Percentiles rank a stretch among this genome's conserved stretches.
Evolutionary conservation across 2,888 invertebrate genomes (phyloP).

Genomic region (Pollenia angustigena): DNA sequence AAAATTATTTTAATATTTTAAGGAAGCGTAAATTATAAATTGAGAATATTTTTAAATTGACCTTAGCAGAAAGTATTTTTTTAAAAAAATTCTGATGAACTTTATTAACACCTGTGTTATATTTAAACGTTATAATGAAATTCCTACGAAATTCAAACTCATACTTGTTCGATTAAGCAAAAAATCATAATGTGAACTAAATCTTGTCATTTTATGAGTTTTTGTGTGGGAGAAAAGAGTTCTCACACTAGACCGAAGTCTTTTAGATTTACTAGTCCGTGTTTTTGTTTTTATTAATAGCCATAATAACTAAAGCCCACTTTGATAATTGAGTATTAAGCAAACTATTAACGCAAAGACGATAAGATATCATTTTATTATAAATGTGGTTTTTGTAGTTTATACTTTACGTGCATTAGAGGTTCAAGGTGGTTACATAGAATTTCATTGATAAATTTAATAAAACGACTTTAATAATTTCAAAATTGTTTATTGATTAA

Average conservation of each 20-base stretch:
- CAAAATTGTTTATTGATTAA: background rate
- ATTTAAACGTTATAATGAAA: too few species aligned
- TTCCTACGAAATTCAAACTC: too few species aligned
- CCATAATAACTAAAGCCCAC: background rate
- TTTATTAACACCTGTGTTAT: too few species aligned
- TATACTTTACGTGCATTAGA: background rate
- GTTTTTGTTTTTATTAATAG: too few species aligned
- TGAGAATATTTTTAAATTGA: background rate
- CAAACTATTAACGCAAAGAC: background rate
- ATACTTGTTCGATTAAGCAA: too few species aligned
- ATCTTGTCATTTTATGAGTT: too few species aligned
- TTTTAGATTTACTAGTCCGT: too few species aligned
- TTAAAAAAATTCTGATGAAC: too few species aligned
- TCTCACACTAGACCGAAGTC: too few species aligned
- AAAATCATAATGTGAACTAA: too few species aligned
- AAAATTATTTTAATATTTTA: background rate
- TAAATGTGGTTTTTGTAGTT: background rate
- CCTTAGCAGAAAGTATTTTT: background rate
- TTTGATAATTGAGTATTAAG: slow-evolving; percentile 12
- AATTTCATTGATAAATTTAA: slow-evolving; percentile 11
- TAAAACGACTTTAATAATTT: slow-evolving; percentile 13
- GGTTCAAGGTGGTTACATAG: slow-evolving; percentile 26
- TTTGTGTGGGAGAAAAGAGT: too few species aligned
- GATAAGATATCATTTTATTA: slow-evolving; percentile 21
- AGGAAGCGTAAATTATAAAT: background rate